Conservation (phyloP, 2,888 invertebrate genomes). For the Merodon equestris region DNA sequence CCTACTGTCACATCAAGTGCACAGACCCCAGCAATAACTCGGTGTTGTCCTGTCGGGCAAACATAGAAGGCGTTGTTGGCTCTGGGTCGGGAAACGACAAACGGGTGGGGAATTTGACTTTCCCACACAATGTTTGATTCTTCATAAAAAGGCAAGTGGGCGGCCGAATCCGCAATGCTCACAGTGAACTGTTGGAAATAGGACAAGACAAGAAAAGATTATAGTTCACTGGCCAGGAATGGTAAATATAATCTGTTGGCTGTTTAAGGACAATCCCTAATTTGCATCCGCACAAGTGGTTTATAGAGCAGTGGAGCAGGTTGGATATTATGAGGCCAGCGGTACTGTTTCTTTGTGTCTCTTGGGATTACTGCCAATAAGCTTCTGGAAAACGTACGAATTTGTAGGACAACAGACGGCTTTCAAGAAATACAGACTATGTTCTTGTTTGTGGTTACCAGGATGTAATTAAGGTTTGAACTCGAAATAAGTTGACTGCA, state of each 20-base stretch:
- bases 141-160: constrained; percentile 23
- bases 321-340: constrained; percentile 53
- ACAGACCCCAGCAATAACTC: constrained; percentile 41
- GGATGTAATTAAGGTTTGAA: too few relatives aligned
- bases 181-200: constrained; percentile 51
- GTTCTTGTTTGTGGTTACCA: too few relatives aligned
- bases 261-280: constrained; percentile 40
- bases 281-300: constrained; percentile 47
- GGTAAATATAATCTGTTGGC: constrained; percentile 49
- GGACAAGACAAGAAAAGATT: constrained; percentile 17
- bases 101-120: constrained; percentile 10
- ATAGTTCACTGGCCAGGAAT: constrained; percentile 47
- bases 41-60: constrained; percentile 23
- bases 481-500: too few relatives aligned
- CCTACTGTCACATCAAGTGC: constrained; percentile 65
- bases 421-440: too few relatives aligned
- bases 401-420: too few relatives aligned
- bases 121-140: constrained; percentile 6
- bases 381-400: too few relatives aligned
- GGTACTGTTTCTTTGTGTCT: constrained; percentile 11
- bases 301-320: constrained; percentile 46
- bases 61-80: constrained; percentile 31
- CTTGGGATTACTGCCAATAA: too few relatives aligned
- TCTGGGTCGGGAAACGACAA: constrained; percentile 40
- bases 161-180: constrained; percentile 54